Conservation (phyloP, 2,888 invertebrate genomes). For the Isotomurus palustris region DNA sequence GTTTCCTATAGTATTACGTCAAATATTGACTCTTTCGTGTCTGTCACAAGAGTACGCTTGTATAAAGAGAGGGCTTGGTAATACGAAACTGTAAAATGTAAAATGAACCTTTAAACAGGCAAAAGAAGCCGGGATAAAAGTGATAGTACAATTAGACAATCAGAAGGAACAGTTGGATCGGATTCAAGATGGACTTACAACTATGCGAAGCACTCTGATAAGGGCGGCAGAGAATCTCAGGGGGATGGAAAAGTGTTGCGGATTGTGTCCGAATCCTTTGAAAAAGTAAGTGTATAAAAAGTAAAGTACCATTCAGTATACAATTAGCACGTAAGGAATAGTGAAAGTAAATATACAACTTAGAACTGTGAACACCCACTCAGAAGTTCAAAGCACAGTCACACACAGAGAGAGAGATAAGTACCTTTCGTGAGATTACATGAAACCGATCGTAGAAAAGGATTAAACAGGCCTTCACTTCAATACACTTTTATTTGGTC, state of each 20-base stretch:
- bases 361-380: neutral
- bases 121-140: slow-evolving; percentile 33
- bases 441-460: too few relatives aligned
- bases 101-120: slow-evolving; percentile 14
- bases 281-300: slow-evolving; percentile 26
- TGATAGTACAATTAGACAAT: slow-evolving; percentile 30
- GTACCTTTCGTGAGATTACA: too few relatives aligned
- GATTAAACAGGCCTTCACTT: too few relatives aligned
- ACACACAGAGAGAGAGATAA: too few relatives aligned
- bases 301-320: neutral
- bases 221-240: slow-evolving; percentile 25
- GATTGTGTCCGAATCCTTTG: slow-evolving; percentile 31
- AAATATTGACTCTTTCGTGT: too few relatives aligned
- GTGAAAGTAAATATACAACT: neutral
- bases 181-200: slow-evolving; percentile 25
- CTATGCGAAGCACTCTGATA: slow-evolving; percentile 27
- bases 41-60: too few relatives aligned
- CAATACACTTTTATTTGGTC: too few relatives aligned
- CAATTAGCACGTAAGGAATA: neutral
- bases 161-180: slow-evolving; percentile 33
- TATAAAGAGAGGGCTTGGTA: too few relatives aligned
- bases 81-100: too few relatives aligned
- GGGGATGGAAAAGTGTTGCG: slow-evolving; percentile 34
- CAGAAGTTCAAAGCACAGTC: too few relatives aligned
- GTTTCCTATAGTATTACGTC: too few relatives aligned